A percentile compares a stretch with the other conserved stretches of the same genome.
These are phyloP conservation scores for Hydrochoerus hydrochaeris DNA, from an alignment of 2,113 vertebrate species.

Conservation along the genomic window DNA sequence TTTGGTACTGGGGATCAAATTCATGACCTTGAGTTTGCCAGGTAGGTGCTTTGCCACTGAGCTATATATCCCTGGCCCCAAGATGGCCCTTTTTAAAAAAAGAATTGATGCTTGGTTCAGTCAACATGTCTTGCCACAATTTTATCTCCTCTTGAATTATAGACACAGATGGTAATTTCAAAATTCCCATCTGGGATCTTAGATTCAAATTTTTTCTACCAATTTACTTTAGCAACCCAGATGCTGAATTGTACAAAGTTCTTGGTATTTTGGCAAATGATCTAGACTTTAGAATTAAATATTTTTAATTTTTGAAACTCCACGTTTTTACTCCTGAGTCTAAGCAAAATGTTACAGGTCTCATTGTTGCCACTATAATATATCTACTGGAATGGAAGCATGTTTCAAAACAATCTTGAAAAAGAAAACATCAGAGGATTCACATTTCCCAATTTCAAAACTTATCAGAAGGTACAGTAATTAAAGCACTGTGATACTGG, in stretches of 20 bases:
- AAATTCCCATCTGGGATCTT: not conserved
- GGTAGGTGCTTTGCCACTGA: no score
- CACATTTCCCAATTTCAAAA: not conserved
- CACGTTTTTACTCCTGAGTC: not conserved
- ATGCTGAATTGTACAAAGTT: not conserved
- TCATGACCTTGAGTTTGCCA: no score
- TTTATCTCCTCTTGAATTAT: not conserved
- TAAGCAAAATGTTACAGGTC: not conserved
- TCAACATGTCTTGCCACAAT: not conserved
- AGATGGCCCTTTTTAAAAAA: not conserved
- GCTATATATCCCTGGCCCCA: no score
- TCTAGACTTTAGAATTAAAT: not conserved
- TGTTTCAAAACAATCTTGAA: not conserved
- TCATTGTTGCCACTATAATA: not conserved
- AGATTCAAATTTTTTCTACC: not conserved
- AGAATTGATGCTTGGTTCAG: not conserved
- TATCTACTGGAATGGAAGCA: not conserved
- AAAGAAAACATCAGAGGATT: not conserved
- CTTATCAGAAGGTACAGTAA: not conserved
- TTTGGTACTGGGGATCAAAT: no score
- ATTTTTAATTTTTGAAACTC: not conserved
- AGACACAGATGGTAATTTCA: not conserved
- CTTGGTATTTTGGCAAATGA: not conserved
- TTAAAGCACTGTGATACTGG: not conserved
- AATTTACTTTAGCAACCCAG: not conserved